Evolutionary conservation across 2,888 invertebrate genomes (phyloP).

Genomic region (Platycheirus rosarum): DNA sequence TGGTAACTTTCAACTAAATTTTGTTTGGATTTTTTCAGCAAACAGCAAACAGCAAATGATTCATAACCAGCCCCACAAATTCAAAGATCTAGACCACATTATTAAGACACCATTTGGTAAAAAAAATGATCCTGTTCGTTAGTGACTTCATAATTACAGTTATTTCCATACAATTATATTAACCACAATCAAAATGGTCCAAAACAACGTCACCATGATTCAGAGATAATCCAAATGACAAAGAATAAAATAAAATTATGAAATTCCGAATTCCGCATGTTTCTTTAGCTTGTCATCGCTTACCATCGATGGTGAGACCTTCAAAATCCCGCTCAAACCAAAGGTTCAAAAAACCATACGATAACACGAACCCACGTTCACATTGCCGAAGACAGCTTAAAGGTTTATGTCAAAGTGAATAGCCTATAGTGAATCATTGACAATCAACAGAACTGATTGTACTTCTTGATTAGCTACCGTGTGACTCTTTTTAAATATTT

Average conservation of each 20-base stretch:
- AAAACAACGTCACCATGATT: slow-evolving; percentile 30
- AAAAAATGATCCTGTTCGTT: slow-evolving; percentile 3
- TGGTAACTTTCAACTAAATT: neutral
- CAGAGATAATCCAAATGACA: slow-evolving; percentile 28
- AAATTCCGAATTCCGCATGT: slow-evolving; percentile 52
- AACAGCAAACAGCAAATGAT: too few species aligned
- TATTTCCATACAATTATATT: neutral
- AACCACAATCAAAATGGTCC: slow-evolving; percentile 23
- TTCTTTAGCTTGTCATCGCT: slow-evolving; percentile 36
- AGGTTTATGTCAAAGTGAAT: slow-evolving; percentile 13
- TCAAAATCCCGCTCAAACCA: slow-evolving; percentile 5
- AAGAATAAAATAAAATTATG: slow-evolving; percentile 24
- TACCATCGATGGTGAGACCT: slow-evolving; percentile 20
- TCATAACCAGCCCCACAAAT: too few species aligned
- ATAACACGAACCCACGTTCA: slow-evolving; percentile 33
- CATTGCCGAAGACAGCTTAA: slow-evolving; percentile 7
- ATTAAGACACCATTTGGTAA: neutral
- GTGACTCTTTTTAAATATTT: slow-evolving; percentile 16
- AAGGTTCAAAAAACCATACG: slow-evolving; percentile 14
- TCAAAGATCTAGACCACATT: too few species aligned
- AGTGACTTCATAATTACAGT: neutral
- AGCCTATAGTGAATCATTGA: slow-evolving; percentile 54
- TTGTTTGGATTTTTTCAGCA: neutral
- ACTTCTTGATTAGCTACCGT: slow-evolving; percentile 56
- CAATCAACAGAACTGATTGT: slow-evolving; percentile 49